phyloP scores from a whole-genome alignment of 2,113 vertebrate genomes.

The Megaceryle maxima region DNA sequence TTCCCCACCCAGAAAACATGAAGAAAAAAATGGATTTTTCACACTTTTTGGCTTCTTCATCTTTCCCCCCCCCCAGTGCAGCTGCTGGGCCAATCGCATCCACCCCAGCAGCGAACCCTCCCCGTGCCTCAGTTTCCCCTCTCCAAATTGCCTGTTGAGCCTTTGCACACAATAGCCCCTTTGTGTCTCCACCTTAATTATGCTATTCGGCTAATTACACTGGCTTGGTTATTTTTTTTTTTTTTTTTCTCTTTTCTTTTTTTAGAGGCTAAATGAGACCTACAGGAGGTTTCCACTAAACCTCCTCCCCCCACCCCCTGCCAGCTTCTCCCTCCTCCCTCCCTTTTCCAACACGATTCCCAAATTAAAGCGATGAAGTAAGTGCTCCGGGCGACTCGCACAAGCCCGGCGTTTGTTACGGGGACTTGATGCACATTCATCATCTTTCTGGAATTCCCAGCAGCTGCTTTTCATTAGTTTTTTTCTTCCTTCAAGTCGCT shows the following conservation, averaged over 20 bases:
- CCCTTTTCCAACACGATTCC: slow-evolving; percentile 45
- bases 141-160: background rate
- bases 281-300: slow-evolving; percentile 23
- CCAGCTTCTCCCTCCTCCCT: background rate
- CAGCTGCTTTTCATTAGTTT: slow-evolving; percentile 58
- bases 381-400: slow-evolving; percentile 2
- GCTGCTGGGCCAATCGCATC: background rate
- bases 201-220: slow-evolving; percentile 59
- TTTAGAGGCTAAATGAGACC: slow-evolving; percentile 21
- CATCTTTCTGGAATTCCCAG: slow-evolving; percentile 20
- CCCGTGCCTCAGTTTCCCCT: slow-evolving; percentile 28
- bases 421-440: background rate
- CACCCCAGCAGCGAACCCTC: background rate
- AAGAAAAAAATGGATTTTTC: background rate
- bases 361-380: slow-evolving; percentile 10
- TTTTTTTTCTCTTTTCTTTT: background rate
- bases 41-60: background rate
- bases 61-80: background rate
- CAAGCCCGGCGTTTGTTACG: slow-evolving; percentile 22
- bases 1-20: background rate
- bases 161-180: background rate
- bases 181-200: slow-evolving; percentile 51
- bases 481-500: slow-evolving; percentile 5
- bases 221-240: background rate
- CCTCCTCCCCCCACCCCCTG: no score